Conservation (phyloP, 2,888 invertebrate genomes). For the Plagodis dolabraria region DNA sequence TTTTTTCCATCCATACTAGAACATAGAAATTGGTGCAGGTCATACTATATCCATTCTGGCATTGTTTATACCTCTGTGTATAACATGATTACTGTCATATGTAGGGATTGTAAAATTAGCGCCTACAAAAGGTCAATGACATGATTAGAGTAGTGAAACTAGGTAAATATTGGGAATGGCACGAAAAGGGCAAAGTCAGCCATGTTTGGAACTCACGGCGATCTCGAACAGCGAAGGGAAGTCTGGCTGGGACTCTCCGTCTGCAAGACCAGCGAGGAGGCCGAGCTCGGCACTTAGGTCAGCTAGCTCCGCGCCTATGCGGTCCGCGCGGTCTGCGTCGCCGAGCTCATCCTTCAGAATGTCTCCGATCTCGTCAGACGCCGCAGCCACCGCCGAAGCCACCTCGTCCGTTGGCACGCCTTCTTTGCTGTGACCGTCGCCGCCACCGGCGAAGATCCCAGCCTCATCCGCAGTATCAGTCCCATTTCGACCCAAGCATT, state of each 20-base stretch:
- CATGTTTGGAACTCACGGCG: conserved; percentile 72
- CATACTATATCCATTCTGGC: not conserved
- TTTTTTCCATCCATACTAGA: too few species aligned
- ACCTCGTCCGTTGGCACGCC: conserved; percentile 70
- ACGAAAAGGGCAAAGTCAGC: conserved; percentile 44
- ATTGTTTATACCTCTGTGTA: not conserved
- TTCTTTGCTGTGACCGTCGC: conserved; percentile 59
- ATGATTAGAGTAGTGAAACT: conserved; percentile 22
- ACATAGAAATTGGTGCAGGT: not conserved
- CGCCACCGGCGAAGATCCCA: conserved; percentile 65
- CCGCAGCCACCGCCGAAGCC: conserved; percentile 74
- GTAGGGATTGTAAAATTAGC: conserved; percentile 22
- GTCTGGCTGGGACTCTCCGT: conserved; percentile 69
- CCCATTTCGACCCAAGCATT: conserved; percentile 72
- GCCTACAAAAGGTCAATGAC: conserved; percentile 43
- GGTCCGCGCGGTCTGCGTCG: conserved; percentile 72
- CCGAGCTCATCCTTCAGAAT: conserved; percentile 78
- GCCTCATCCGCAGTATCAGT: conserved; percentile 62
- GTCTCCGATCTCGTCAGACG: conserved; percentile 78
- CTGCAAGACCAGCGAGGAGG: conserved; percentile 73
- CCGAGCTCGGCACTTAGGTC: conserved; percentile 77
- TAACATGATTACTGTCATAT: conserved; percentile 1
- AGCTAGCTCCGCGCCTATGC: conserved; percentile 74
- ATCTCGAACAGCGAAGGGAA: conserved; percentile 77
- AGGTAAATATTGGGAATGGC: conserved; percentile 37